phyloP scores from a whole-genome alignment of 2,113 vertebrate species.

The Sorex fumeus region DNA sequence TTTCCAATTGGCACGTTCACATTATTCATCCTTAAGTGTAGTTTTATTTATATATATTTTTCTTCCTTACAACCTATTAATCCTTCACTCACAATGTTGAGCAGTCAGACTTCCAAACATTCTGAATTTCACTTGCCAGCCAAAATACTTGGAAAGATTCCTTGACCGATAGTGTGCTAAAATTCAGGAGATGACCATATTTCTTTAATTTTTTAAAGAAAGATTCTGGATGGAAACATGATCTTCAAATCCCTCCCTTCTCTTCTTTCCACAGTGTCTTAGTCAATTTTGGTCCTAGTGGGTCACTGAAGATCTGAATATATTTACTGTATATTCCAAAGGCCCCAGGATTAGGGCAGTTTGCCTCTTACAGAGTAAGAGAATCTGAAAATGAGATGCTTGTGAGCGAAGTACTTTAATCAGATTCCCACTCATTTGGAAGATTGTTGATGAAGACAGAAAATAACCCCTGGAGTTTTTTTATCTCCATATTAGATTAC shows the following conservation, averaged over 20 bases:
- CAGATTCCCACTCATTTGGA: background rate
- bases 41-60: background rate
- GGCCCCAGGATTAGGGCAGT: background rate
- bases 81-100: background rate
- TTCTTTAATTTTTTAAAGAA: slow-evolving; percentile 17
- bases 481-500: background rate
- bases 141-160: background rate
- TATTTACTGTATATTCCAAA: background rate
- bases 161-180: background rate
- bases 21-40: background rate
- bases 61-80: background rate
- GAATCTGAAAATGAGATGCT: background rate
- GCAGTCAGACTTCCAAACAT: background rate
- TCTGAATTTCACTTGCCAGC: background rate
- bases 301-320: background rate
- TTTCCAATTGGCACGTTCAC: background rate
- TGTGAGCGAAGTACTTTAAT: background rate
- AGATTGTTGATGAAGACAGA: background rate
- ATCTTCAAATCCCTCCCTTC: background rate
- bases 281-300: background rate
- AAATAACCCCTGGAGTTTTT: background rate
- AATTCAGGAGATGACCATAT: background rate
- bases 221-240: background rate
- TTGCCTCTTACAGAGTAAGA: background rate
- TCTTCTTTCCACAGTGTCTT: background rate